Conservation (phyloP, 2,797 vertebrate genomes). For the Helarctos malayanus region DNA sequence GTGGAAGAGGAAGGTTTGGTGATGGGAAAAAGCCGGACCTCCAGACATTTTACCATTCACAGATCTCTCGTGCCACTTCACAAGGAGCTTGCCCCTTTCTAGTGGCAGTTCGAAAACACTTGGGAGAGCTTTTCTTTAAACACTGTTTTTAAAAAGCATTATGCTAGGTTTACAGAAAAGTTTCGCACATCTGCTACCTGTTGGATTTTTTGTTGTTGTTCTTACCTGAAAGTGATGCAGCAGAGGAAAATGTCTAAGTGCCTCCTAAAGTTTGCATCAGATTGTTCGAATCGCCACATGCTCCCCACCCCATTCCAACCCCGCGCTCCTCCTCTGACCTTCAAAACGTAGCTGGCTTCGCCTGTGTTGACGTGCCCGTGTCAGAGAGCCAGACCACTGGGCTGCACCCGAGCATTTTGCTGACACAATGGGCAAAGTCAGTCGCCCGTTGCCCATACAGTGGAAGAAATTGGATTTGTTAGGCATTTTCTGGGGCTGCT, state of each 20-base stretch:
- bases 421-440: constrained; percentile 15
- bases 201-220: background rate
- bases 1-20: constrained; percentile 84
- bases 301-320: constrained; percentile 15
- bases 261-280: constrained; percentile 42
- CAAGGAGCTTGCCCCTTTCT: constrained; percentile 68
- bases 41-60: constrained; percentile 70
- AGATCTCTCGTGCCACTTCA: constrained; percentile 64
- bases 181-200: constrained; percentile 78
- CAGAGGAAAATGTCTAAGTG: constrained; percentile 63
- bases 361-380: background rate
- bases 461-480: background rate
- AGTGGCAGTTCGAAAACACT: constrained; percentile 71
- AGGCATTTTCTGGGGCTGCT: background rate
- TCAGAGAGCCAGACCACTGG: background rate
- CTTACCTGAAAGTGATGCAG: constrained; percentile 25
- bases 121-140: constrained; percentile 67
- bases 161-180: constrained; percentile 59
- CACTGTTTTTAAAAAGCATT: background rate
- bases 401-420: background rate
- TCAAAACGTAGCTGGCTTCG: constrained; percentile 20
- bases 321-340: background rate
- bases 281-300: background rate
- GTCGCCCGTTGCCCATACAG: background rate
- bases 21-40: constrained; percentile 79